Evolutionary conservation across 1,140 invertebrate species (phyloP).

Genomic region (Aphidius gifuensis): DNA sequence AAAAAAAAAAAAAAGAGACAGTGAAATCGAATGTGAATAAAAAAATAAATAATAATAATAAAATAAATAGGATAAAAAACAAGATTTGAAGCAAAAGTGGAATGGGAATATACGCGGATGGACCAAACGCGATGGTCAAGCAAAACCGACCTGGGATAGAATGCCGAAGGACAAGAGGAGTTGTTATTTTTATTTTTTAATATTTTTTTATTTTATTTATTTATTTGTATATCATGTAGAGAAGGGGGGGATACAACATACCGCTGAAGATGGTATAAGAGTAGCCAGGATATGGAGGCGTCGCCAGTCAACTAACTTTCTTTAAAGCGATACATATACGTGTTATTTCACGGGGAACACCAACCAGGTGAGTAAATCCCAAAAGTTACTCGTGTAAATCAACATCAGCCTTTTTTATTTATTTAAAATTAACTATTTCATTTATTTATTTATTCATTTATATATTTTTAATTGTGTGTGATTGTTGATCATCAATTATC

Average conservation of each 20-base stretch:
- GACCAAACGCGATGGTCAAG: constrained; percentile 11
- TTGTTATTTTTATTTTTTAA: background rate
- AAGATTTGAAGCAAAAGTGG: constrained; percentile 12
- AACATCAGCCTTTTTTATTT: background rate
- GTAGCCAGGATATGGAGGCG: constrained; percentile 46
- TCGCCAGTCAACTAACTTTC: constrained; percentile 49
- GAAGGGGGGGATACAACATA: constrained; percentile 26
- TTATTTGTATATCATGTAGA: constrained; percentile 5
- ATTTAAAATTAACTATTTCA: constrained; percentile 1
- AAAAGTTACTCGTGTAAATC: background rate
- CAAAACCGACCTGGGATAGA: constrained; percentile 29
- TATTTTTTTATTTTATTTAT: too few relatives aligned
- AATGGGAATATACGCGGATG: constrained; percentile 2
- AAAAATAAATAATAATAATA: background rate
- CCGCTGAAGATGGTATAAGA: constrained; percentile 45
- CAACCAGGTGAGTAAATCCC: constrained; percentile 36
- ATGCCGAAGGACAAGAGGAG: constrained; percentile 39
- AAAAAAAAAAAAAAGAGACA: background rate
- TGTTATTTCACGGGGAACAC: constrained; percentile 35
- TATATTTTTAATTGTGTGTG: too few relatives aligned
- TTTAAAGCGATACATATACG: constrained; percentile 35
- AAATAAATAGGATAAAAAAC: constrained; percentile 6
- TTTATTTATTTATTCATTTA: background rate
- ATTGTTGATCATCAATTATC: too few relatives aligned
- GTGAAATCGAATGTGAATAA: constrained; percentile 5